Percentiles rank a stretch among this genome's conserved stretches.
phyloP scores from a whole-genome alignment of 2,888 invertebrate species.

The Carabus problematicus region DNA sequence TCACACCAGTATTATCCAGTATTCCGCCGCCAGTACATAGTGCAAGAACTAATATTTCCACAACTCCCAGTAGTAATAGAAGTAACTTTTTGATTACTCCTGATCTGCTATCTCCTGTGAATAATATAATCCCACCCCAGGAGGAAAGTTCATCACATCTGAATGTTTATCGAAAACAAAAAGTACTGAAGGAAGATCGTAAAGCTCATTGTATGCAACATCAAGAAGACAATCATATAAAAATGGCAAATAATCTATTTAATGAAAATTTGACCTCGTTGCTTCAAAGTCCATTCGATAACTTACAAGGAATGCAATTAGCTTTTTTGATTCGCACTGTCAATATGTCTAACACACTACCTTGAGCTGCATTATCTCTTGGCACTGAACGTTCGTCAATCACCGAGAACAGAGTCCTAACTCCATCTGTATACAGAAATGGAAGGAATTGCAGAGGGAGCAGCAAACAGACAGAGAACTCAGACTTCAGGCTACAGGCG shows the following conservation, averaged over 20 bases:
- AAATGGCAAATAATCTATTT: slow-evolving; percentile 41
- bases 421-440: slow-evolving; percentile 64
- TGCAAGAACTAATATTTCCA: no score
- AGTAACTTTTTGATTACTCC: no score
- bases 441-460: slow-evolving; percentile 66
- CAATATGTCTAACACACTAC: slow-evolving; percentile 50
- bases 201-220: no score
- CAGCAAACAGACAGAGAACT: slow-evolving; percentile 71
- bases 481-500: slow-evolving; percentile 48
- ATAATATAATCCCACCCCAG: no score
- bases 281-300: slow-evolving; percentile 59
- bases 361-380: slow-evolving; percentile 51
- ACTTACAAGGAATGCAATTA: slow-evolving; percentile 64
- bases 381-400: slow-evolving; percentile 49
- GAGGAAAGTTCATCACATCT: no score
- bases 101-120: no score
- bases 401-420: slow-evolving; percentile 63
- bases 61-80: no score
- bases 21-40: no score
- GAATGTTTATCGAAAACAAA: no score
- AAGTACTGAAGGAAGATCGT: no score
- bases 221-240: slow-evolving; percentile 18
- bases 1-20: no score
- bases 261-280: slow-evolving; percentile 56
- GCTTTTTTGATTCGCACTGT: slow-evolving; percentile 66